These are phyloP conservation scores for Chrysolina oricalcia DNA, from an alignment of 2,888 invertebrate species.

Conservation along the genomic window DNA sequence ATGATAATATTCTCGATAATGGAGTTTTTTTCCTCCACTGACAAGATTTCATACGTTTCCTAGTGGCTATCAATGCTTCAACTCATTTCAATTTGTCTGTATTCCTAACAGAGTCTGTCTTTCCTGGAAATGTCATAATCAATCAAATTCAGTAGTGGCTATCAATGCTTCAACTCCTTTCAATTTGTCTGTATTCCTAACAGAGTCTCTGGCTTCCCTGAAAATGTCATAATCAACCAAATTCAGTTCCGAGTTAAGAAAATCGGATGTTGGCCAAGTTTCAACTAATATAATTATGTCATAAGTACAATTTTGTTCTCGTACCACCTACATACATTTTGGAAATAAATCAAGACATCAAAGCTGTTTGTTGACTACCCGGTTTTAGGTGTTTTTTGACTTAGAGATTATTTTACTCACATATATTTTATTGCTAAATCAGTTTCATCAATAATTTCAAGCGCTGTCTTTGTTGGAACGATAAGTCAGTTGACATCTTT, in stretches of 20 bases:
- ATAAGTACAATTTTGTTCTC: neutral
- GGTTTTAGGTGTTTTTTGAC: neutral
- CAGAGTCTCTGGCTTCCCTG: neutral
- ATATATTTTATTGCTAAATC: neutral
- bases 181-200: neutral
- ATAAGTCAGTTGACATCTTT: neutral
- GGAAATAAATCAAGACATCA: constrained; percentile 3
- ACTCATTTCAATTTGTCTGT: neutral
- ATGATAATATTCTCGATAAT: too few relatives aligned
- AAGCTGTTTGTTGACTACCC: neutral
- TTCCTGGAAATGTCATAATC: neutral
- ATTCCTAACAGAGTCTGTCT: too few relatives aligned
- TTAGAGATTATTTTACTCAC: neutral
- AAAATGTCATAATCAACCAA: neutral
- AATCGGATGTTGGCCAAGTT: neutral
- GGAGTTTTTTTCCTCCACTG: too few relatives aligned
- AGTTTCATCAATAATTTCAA: neutral
- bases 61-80: constrained; percentile 15
- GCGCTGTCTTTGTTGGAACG: neutral
- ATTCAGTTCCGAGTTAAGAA: neutral
- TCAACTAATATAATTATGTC: neutral
- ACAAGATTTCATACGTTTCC: neutral
- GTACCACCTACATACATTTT: neutral
- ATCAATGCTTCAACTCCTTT: constrained; percentile 5
- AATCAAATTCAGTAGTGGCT: constrained; percentile 1